phyloP scores from a whole-genome alignment of 1,140 invertebrate species.

The Chrysoperla carnea region DNA sequence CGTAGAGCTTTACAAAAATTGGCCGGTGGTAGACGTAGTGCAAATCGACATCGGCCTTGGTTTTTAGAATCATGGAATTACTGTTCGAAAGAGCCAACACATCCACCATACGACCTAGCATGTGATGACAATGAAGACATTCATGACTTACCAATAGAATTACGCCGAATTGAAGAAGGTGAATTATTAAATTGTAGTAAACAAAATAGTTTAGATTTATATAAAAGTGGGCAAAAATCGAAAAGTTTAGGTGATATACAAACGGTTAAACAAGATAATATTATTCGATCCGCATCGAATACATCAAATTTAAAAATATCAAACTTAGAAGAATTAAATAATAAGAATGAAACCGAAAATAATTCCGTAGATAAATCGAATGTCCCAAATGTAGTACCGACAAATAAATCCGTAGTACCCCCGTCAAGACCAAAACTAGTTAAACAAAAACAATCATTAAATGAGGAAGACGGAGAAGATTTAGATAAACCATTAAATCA shows the following conservation, averaged over 20 bases:
- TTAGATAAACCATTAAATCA: conserved; percentile 30
- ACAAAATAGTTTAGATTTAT: conserved; percentile 24
- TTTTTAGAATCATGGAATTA: conserved; percentile 62
- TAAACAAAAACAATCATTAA: conserved; percentile 64
- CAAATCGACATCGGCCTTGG: conserved; percentile 41
- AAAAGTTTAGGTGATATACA: conserved; percentile 65
- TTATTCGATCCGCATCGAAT: conserved; percentile 55
- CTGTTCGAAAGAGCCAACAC: conserved; percentile 31
- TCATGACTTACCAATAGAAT: conserved; percentile 71
- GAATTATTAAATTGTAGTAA: conserved; percentile 24
- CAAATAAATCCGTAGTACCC: conserved; percentile 12
- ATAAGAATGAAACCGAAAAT: conserved; percentile 5
- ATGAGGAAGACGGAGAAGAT: conserved; percentile 35
- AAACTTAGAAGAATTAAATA: background rate
- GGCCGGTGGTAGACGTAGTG: conserved; percentile 47
- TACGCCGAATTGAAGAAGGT: conserved; percentile 60
- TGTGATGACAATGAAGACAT: conserved; percentile 43
- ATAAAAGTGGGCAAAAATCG: conserved; percentile 44
- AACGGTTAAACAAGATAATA: conserved; percentile 44
- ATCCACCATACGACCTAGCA: conserved; percentile 27
- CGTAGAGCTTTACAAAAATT: conserved; percentile 73
- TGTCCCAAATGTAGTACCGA: conserved; percentile 14
- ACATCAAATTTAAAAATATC: conserved; percentile 37
- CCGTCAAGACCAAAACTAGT: conserved; percentile 37
- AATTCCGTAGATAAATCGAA: conserved; percentile 9